Conservation (phyloP, 2,113 vertebrate species). For the Plecotus auritus region DNA sequence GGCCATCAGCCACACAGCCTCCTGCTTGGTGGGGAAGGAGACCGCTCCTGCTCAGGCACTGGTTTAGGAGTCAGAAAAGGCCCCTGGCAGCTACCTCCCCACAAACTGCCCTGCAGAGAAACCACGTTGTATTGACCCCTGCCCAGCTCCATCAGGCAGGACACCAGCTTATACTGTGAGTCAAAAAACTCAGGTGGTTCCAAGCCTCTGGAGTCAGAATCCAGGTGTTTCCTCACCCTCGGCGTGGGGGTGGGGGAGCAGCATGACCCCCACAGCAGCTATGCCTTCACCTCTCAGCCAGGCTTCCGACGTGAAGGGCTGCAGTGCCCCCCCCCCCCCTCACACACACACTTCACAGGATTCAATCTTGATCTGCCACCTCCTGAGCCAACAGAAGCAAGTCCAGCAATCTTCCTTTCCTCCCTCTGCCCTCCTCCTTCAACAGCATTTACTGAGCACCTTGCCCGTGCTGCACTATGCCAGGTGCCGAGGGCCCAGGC, state of each 20-base stretch:
- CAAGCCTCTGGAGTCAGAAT: neutral
- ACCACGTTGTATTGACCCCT: fast-evolving
- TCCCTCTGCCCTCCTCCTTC: neutral
- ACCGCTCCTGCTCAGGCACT: neutral
- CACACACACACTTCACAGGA: neutral
- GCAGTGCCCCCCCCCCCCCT: neutral
- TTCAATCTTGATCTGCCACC: neutral
- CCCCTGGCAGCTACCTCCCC: neutral
- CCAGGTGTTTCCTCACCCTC: neutral
- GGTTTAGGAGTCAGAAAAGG: neutral
- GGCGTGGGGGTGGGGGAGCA: neutral
- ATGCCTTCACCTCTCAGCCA: fast-evolving
- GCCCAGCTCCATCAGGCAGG: fast-evolving
- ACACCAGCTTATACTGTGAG: fast-evolving
- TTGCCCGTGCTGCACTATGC: neutral
- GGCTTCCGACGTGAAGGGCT: neutral
- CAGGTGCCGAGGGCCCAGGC: neutral
- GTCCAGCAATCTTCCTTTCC: too few species aligned
- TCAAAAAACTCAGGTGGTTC: neutral
- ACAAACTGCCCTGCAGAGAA: neutral
- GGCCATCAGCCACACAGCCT: neutral
- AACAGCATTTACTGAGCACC: neutral
- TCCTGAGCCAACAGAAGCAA: neutral
- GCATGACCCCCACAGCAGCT: fast-evolving
- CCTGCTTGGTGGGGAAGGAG: neutral